These are phyloP conservation scores for Mirounga angustirostris DNA, from an alignment of 2,113 vertebrate species.

Conservation along the genomic window DNA sequence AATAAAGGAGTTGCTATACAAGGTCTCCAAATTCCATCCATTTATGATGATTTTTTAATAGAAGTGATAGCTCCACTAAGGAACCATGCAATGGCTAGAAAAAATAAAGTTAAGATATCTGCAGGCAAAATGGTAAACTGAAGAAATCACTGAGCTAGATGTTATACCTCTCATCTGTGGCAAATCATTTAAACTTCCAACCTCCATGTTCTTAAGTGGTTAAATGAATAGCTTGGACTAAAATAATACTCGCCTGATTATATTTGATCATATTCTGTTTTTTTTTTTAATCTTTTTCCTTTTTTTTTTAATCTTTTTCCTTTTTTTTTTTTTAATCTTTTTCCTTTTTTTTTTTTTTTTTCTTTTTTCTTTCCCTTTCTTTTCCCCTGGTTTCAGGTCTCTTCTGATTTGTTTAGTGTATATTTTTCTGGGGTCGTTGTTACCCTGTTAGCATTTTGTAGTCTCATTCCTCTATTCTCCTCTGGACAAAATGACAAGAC, in stretches of 20 bases:
- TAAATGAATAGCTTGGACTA: not conserved
- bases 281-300: too few species aligned
- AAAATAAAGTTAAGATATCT: not conserved
- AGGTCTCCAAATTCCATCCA: not conserved
- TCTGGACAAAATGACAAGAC: too few species aligned
- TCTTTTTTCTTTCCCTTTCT: too few species aligned
- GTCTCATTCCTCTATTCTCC: too few species aligned
- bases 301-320: too few species aligned
- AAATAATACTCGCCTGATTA: not conserved
- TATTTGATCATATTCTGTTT: too few species aligned
- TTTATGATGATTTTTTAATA: not conserved
- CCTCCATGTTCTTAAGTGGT: not conserved
- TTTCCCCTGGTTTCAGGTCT: too few species aligned
- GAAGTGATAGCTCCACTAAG: not conserved
- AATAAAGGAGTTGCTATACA: not conserved
- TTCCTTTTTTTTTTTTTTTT: too few species aligned
- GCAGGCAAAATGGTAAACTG: not conserved
- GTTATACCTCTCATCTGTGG: not conserved
- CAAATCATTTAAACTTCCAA: not conserved
- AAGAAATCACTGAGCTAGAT: not conserved
- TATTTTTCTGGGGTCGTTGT: too few species aligned
- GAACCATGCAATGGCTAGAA: not conserved
- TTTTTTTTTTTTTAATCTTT: too few species aligned
- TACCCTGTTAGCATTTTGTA: too few species aligned
- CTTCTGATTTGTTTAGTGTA: too few species aligned